Evolutionary conservation across 2,797 vertebrate species (phyloP).

Genomic region (Selene dorsalis): DNA sequence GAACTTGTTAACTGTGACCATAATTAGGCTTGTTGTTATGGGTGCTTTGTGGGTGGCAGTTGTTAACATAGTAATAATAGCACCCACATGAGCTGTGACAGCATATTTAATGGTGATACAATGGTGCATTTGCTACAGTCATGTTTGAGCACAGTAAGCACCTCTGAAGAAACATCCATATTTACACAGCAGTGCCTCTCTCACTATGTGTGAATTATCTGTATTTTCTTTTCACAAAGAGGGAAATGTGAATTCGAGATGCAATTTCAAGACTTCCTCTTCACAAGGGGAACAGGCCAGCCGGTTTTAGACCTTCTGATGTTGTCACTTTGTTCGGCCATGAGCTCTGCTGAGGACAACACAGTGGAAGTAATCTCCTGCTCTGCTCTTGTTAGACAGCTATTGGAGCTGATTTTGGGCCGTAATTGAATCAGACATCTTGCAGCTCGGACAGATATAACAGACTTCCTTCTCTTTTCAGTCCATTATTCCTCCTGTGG

Average conservation of each 20-base stretch:
- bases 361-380: constrained; percentile 63
- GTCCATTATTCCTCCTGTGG: constrained; percentile 47
- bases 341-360: constrained; percentile 48
- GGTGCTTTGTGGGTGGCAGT: background rate
- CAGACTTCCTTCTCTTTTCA: constrained; percentile 59
- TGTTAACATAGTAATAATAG: constrained; percentile 9
- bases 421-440: constrained; percentile 70
- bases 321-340: constrained; percentile 18
- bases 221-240: constrained; percentile 22
- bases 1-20: constrained; percentile 13
- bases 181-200: constrained; percentile 13
- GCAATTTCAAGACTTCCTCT: constrained; percentile 30
- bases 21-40: constrained; percentile 13
- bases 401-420: constrained; percentile 55
- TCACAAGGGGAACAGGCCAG: constrained; percentile 9
- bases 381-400: constrained; percentile 57
- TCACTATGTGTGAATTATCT: background rate
- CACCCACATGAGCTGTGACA: constrained; percentile 37
- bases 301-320: constrained; percentile 36
- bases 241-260: constrained; percentile 1
- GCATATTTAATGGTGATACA: constrained; percentile 31
- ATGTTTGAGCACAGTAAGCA: constrained; percentile 19
- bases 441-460: constrained; percentile 55
- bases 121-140: background rate
- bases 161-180: constrained; percentile 1